A percentile compares a stretch with the other conserved stretches of the same genome.
These are phyloP conservation scores for Frieseomelitta varia DNA, from an alignment of 1,140 invertebrate species.

Conservation along the genomic window DNA sequence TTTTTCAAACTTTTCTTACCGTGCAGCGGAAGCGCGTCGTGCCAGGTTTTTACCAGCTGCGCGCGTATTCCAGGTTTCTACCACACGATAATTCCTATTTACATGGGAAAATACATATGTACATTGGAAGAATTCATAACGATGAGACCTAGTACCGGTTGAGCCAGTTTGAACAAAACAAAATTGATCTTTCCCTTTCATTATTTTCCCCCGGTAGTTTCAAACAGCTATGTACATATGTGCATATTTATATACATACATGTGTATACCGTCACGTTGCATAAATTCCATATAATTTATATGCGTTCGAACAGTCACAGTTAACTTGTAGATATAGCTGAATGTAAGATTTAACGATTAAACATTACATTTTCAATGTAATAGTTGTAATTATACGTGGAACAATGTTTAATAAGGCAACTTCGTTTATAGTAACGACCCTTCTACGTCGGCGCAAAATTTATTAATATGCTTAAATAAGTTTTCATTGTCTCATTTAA, in stretches of 20 bases:
- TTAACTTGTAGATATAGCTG: not conserved
- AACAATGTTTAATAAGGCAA: not conserved
- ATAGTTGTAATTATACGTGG: not conserved
- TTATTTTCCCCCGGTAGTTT: not conserved
- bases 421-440: slow-evolving; percentile 6
- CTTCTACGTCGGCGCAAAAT: not conserved
- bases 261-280: not conserved
- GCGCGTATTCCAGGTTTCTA: not conserved
- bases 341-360: not conserved
- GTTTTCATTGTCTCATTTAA: not conserved
- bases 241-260: no score
- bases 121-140: slow-evolving; percentile 1
- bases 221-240: not conserved
- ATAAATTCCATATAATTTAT: not conserved
- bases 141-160: not conserved
- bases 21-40: not conserved
- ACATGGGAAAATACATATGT: not conserved
- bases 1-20: not conserved
- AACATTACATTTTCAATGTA: not conserved
- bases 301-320: not conserved
- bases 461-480: not conserved
- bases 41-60: not conserved
- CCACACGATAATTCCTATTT: no score
- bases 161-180: slow-evolving; percentile 2
- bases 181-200: not conserved